These are phyloP conservation scores for Saturnia japonica DNA, from an alignment of 2,888 invertebrate genomes.

Conservation along the genomic window DNA sequence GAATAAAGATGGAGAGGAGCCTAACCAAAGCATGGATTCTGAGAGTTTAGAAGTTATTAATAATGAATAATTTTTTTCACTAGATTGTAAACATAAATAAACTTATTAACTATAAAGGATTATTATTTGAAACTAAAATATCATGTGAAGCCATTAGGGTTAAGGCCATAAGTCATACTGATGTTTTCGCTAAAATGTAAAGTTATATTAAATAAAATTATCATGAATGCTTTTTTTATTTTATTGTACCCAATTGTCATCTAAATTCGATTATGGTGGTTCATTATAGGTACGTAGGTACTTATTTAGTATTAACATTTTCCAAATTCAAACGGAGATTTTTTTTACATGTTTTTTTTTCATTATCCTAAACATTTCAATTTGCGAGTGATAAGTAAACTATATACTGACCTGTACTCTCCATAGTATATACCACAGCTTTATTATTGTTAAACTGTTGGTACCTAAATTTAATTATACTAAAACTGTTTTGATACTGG, in stretches of 20 bases:
- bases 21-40: conserved; percentile 35
- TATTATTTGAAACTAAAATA: not conserved
- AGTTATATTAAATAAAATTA: conserved; percentile 3
- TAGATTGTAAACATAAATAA: not conserved
- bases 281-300: not conserved
- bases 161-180: not conserved
- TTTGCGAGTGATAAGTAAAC: no score
- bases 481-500: no score
- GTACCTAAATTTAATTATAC: no score
- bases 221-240: not conserved
- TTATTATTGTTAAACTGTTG: no score
- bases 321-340: no score
- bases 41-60: conserved; percentile 28
- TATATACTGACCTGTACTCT: no score
- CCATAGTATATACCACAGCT: no score
- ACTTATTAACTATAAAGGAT: not conserved
- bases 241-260: not conserved
- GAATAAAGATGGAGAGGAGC: conserved; percentile 35
- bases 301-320: not conserved
- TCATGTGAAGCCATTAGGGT: not conserved
- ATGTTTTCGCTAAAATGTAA: not conserved
- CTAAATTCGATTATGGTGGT: not conserved
- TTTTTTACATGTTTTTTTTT: no score
- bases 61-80: conserved; percentile 2
- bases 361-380: no score